A percentile compares a stretch with the other conserved stretches of the same genome.
phyloP scores from a whole-genome alignment of 2,113 vertebrate species.

The Saguinus imperator region DNA sequence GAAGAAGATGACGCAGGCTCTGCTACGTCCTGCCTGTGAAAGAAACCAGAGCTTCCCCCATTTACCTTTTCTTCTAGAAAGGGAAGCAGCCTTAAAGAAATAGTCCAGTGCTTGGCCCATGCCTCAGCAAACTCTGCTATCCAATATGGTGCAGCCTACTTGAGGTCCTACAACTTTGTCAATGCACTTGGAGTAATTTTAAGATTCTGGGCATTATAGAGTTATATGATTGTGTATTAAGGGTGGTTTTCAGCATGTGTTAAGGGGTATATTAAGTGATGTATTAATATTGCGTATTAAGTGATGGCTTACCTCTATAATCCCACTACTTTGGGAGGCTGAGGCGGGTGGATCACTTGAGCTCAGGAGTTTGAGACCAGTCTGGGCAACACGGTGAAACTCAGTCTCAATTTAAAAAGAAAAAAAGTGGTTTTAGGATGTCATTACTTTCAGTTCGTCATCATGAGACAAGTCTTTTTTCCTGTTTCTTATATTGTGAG shows the following conservation, averaged over 20 bases:
- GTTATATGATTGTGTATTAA: not conserved
- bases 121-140: not conserved
- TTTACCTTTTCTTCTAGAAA: not conserved
- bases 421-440: not conserved
- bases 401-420: no score
- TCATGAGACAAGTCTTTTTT: no score
- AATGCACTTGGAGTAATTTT: not conserved
- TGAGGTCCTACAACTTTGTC: not conserved
- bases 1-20: not conserved
- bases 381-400: no score
- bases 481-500: no score
- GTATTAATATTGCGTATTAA: no score
- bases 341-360: no score
- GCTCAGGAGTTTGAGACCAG: no score
- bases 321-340: no score
- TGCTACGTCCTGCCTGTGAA: not conserved
- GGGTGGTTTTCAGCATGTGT: no score
- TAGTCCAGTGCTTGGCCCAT: not conserved
- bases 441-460: not conserved
- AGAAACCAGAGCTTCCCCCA: not conserved
- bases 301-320: no score
- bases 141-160: not conserved
- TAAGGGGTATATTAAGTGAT: no score
- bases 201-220: no score
- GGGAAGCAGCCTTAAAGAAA: not conserved